A percentile compares a stretch with the other conserved stretches of the same genome.
These are phyloP conservation scores for Sinocyclocheilus rhinocerous DNA, from an alignment of 2,113 vertebrate species.

Conservation along the genomic window DNA sequence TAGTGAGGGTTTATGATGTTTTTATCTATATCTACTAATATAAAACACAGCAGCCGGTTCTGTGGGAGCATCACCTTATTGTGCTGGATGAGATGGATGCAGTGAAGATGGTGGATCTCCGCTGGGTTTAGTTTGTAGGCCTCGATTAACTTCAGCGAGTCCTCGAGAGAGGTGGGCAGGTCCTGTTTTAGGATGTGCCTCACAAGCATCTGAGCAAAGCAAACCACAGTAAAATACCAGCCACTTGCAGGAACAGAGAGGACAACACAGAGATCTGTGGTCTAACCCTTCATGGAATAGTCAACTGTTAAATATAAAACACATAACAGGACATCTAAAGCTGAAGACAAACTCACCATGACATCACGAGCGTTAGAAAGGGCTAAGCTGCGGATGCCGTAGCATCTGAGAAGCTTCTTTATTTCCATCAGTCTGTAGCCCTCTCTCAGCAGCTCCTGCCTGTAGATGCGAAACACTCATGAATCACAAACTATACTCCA, in stretches of 20 bases:
- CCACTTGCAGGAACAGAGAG: neutral
- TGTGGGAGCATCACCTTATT: conserved; percentile 73
- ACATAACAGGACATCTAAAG: neutral
- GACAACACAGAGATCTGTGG: neutral
- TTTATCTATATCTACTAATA: too few species aligned
- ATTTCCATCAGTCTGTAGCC: conserved; percentile 94
- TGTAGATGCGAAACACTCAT: conserved; percentile 54
- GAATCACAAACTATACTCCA: neutral
- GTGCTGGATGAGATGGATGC: conserved; percentile 82
- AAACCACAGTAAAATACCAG: neutral
- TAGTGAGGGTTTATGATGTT: neutral
- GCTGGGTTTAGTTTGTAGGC: conserved; percentile 81
- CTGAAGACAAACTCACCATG: conserved; percentile 73
- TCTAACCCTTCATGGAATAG: neutral
- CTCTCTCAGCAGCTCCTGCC: conserved; percentile 89
- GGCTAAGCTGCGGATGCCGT: conserved; percentile 90
- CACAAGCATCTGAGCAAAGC: conserved; percentile 79
- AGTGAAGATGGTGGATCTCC: conserved; percentile 82
- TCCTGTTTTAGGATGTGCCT: conserved; percentile 91
- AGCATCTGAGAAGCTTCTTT: conserved; percentile 88
- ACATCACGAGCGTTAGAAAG: conserved; percentile 84
- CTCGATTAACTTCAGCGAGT: conserved; percentile 85
- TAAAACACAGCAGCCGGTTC: neutral
- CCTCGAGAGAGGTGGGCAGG: conserved; percentile 82
- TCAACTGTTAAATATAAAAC: neutral